Conservation (phyloP, 2,113 vertebrate species). For the Gadus macrocephalus region DNA sequence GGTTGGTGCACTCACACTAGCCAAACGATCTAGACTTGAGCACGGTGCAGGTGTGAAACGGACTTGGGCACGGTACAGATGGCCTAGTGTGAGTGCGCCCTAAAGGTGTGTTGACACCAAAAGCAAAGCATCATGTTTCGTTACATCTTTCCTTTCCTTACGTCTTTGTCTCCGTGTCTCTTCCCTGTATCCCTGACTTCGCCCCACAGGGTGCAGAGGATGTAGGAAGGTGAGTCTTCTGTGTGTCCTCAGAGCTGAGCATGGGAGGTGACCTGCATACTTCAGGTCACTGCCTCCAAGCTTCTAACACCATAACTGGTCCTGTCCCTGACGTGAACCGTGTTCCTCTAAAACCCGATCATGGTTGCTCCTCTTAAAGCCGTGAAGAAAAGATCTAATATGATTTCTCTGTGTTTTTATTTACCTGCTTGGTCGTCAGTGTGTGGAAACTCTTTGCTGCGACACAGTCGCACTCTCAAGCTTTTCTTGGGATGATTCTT, state of each 20-base stretch:
- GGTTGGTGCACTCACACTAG: no score
- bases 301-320: slow-evolving; percentile 15
- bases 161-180: slow-evolving; percentile 5
- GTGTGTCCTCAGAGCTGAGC: slow-evolving; percentile 20
- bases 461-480: not conserved
- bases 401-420: no score
- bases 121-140: not conserved
- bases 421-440: no score
- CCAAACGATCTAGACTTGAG: no score
- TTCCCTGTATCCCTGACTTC: slow-evolving; percentile 40
- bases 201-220: slow-evolving; percentile 64
- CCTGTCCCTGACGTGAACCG: slow-evolving; percentile 18
- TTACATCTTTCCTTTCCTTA: slow-evolving; percentile 8
- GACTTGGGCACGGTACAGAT: no score
- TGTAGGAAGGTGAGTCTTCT: slow-evolving; percentile 69
- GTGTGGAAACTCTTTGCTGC: no score
- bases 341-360: not conserved
- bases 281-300: slow-evolving; percentile 30
- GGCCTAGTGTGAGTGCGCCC: no score
- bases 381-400: no score
- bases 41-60: no score
- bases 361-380: no score
- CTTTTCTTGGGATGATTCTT: not conserved
- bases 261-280: slow-evolving; percentile 36
- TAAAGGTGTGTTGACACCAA: no score